Percentiles rank a stretch among this genome's conserved stretches.
phyloP scores from a whole-genome alignment of 2,888 invertebrate genomes.

The Allygus modestus region DNA sequence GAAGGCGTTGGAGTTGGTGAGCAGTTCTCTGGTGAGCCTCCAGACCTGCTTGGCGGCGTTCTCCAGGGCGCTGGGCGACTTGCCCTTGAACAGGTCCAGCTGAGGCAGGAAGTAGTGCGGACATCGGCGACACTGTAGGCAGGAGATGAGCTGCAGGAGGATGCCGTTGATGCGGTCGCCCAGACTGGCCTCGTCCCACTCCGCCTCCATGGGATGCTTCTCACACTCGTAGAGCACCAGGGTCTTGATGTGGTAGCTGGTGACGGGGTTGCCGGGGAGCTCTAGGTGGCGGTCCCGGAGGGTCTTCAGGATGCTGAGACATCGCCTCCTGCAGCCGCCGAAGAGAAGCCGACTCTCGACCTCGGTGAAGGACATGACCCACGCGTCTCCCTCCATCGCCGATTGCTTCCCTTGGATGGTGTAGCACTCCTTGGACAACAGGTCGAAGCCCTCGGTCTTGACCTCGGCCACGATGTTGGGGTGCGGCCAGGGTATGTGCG shows the following conservation, averaged over 20 bases:
- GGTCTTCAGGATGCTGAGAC: constrained; percentile 87
- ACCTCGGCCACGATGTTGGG: constrained; percentile 88
- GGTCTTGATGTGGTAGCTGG: constrained; percentile 87
- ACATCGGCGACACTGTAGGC: constrained; percentile 89
- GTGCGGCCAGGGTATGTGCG: constrained; percentile 89
- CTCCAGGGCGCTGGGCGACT: constrained; percentile 86
- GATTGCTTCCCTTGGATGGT: constrained; percentile 84
- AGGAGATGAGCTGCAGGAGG: constrained; percentile 89
- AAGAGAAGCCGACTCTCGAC: constrained; percentile 87
- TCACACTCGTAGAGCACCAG: constrained; percentile 91
- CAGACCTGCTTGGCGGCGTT: constrained; percentile 90
- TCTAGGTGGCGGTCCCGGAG: constrained; percentile 88
- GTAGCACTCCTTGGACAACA: constrained; percentile 85
- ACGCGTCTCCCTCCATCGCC: constrained; percentile 91
- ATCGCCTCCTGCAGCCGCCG: constrained; percentile 84
- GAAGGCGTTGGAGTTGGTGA: constrained; percentile 87
- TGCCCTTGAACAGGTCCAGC: constrained; percentile 89
- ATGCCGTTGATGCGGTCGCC: constrained; percentile 90
- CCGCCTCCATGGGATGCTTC: constrained; percentile 88
- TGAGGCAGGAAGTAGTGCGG: constrained; percentile 92
- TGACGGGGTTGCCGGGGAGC: constrained; percentile 85
- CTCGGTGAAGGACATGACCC: constrained; percentile 88
- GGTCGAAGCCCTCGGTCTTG: constrained; percentile 90
- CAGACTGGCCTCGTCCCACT: constrained; percentile 89
- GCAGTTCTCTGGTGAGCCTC: constrained; percentile 86